Percentiles rank a stretch among this genome's conserved stretches.
These are phyloP conservation scores for Samia ricini DNA, from an alignment of 1,140 invertebrate genomes.

Conservation along the genomic window DNA sequence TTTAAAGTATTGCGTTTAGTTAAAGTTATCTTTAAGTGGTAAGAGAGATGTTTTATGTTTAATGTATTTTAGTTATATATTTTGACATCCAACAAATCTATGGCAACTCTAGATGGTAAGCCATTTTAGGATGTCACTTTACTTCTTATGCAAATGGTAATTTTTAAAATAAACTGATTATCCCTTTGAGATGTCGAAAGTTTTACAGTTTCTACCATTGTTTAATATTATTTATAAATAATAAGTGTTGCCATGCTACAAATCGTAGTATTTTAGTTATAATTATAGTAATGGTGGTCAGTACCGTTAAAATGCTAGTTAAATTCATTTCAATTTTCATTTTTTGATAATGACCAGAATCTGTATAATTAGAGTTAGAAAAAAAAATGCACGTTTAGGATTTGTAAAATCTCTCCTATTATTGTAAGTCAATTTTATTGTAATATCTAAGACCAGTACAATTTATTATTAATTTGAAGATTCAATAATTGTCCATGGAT, in stretches of 20 bases:
- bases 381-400: not conserved
- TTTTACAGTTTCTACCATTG: no score
- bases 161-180: no score
- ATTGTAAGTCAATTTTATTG: not conserved
- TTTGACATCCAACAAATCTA: no score
- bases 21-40: no score
- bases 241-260: not conserved
- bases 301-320: not conserved
- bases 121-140: no score
- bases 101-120: no score
- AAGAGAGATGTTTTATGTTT: no score
- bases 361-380: not conserved
- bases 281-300: constrained; percentile 1
- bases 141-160: no score
- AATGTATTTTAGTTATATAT: no score
- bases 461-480: not conserved
- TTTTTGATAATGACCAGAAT: not conserved
- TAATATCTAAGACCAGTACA: not conserved
- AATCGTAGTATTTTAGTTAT: not conserved
- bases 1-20: no score
- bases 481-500: not conserved
- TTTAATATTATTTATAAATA: no score
- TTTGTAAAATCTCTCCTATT: constrained; percentile 1
- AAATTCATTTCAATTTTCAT: not conserved
- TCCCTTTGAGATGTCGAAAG: no score